phyloP scores from a whole-genome alignment of 2,113 vertebrate species.

The Gopherus evgoodei region DNA sequence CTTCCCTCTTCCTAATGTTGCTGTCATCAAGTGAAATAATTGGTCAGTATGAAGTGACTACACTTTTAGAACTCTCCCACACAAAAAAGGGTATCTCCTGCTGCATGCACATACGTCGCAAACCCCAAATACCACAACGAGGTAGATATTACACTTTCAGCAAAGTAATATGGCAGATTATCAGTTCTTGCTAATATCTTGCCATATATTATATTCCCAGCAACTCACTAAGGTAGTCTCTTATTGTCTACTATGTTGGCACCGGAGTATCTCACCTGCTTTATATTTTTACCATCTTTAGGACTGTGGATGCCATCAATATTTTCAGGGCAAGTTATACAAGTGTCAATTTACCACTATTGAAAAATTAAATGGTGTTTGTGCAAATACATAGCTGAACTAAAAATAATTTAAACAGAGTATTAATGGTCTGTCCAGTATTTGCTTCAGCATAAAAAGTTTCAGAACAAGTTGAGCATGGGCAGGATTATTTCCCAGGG shows the following conservation, averaged over 20 bases:
- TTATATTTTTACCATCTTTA: background rate
- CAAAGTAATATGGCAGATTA: background rate
- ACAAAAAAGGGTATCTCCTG: background rate
- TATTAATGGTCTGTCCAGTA: background rate
- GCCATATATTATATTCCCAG: background rate
- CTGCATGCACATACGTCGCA: background rate
- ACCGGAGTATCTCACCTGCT: background rate
- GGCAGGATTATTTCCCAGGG: background rate
- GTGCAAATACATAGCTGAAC: background rate
- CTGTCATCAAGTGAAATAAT: background rate
- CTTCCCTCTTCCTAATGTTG: background rate
- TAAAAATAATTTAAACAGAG: background rate
- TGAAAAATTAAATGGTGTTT: background rate
- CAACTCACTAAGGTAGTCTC: background rate
- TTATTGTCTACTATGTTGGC: background rate
- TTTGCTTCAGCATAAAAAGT: background rate
- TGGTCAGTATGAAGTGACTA: background rate
- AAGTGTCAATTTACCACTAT: background rate
- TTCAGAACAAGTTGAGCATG: background rate
- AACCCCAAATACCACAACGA: background rate
- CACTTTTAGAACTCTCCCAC: background rate
- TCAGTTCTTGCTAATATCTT: background rate
- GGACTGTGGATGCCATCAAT: background rate
- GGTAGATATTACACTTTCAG: background rate
- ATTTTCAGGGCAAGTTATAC: conserved; percentile 16